Evolutionary conservation across 2,888 invertebrate species (phyloP).

Genomic region (Chymomyza amoena): DNA sequence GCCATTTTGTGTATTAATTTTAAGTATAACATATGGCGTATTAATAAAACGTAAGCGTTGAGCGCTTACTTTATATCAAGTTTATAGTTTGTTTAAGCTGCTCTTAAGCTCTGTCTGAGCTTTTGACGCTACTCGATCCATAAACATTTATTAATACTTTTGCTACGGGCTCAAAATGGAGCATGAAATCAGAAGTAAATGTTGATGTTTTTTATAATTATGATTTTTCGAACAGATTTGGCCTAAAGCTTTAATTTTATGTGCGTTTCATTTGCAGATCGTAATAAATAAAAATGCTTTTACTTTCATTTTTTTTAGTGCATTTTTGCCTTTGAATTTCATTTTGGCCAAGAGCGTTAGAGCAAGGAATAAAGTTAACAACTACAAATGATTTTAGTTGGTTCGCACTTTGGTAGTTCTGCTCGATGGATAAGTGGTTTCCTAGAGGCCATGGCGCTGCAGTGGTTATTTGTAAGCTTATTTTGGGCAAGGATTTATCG

Average conservation of each 20-base stretch:
- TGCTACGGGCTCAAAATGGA: background rate
- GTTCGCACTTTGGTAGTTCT: background rate
- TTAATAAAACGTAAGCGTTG: background rate
- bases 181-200: background rate
- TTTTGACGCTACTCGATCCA: background rate
- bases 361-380: conserved; percentile 6
- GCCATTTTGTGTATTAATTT: background rate
- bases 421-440: background rate
- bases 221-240: background rate
- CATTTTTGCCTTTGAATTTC: conserved; percentile 22
- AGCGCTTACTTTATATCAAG: background rate
- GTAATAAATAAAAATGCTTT: conserved; percentile 1
- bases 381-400: background rate
- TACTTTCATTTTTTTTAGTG: conserved; percentile 39
- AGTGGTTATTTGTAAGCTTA: background rate
- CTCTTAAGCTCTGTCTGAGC: background rate
- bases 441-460: background rate
- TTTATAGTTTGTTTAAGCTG: background rate
- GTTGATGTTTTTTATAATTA: conserved; percentile 20
- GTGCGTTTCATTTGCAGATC: background rate
- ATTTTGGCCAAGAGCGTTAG: conserved; percentile 13
- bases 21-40: background rate
- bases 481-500: background rate
- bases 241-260: conserved; percentile 12
- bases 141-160: background rate